Percentiles rank a stretch among this genome's conserved stretches.
Evolutionary conservation across 2,113 vertebrate species (phyloP).

Genomic region (Cyanoramphus novaezelandiae): DNA sequence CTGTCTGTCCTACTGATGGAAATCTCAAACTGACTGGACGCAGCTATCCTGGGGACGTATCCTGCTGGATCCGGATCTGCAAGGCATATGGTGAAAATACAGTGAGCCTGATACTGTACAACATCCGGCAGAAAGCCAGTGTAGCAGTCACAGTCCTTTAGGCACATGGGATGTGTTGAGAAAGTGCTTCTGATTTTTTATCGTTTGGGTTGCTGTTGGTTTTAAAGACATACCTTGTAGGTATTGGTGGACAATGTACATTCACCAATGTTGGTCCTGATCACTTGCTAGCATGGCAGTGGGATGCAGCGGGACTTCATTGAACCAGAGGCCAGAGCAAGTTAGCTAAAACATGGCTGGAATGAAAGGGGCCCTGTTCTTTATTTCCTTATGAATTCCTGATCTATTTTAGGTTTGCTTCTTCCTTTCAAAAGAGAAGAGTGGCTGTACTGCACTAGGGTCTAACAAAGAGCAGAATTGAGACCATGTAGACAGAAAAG

Average conservation of each 20-base stretch:
- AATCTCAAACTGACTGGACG: not conserved
- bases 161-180: not conserved
- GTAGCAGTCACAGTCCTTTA: not conserved
- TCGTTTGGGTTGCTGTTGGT: not conserved
- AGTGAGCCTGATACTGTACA: not conserved
- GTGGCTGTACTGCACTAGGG: rapidly evolving
- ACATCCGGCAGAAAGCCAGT: not conserved
- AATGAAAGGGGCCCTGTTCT: not conserved
- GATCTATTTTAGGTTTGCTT: not conserved
- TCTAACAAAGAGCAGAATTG: not conserved
- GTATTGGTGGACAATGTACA: not conserved
- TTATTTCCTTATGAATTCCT: not conserved
- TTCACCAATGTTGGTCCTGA: not conserved
- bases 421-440: not conserved
- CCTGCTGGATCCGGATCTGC: not conserved
- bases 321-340: rapidly evolving
- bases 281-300: not conserved
- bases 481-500: not conserved
- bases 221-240: not conserved
- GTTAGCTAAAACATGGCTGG: not conserved
- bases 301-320: not conserved
- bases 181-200: not conserved
- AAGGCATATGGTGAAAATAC: not conserved
- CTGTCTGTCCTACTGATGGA: not conserved
- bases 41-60: not conserved